Conservation (phyloP, 2,888 invertebrate genomes). For the Euzetes globulus region DNA sequence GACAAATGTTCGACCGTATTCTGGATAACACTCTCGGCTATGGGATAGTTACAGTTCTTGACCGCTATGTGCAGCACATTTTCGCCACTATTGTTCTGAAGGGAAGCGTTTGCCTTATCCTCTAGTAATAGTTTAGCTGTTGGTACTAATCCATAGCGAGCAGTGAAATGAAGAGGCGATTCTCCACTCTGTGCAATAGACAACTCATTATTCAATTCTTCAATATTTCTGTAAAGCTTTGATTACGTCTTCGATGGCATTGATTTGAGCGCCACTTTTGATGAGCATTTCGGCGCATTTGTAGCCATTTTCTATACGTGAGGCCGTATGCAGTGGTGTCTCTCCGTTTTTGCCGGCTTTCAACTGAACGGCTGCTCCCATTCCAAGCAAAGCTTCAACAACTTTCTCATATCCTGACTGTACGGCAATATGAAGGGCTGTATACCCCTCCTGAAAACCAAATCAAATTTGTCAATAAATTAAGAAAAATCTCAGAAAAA, state of each 20-base stretch:
- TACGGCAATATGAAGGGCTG: conserved; percentile 94
- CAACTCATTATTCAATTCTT: not conserved
- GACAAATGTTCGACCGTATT: conserved; percentile 51
- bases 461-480: not conserved
- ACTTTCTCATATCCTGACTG: conserved; percentile 87
- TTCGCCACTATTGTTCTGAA: conserved; percentile 87
- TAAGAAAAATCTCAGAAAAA: no score
- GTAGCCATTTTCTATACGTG: conserved; percentile 80
- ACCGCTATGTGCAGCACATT: conserved; percentile 93
- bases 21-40: conserved; percentile 75
- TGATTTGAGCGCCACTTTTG: conserved; percentile 95
- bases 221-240: not conserved
- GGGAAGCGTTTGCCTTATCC: conserved; percentile 87
- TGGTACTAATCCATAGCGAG: conserved; percentile 78
- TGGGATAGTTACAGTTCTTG: conserved; percentile 62
- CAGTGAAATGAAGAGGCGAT: conserved; percentile 93
- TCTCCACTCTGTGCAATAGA: conserved; percentile 61
- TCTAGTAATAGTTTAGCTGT: conserved; percentile 77
- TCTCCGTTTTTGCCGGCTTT: conserved; percentile 66
- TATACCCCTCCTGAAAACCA: conserved; percentile 78
- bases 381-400: conserved; percentile 88
- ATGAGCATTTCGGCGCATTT: conserved; percentile 92
- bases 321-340: conserved; percentile 95
- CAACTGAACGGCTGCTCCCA: conserved; percentile 94
- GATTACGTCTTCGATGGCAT: conserved; percentile 74